Evolutionary conservation across 2,113 vertebrate genomes (phyloP), one percentile per base, ranked within the genome.

Genomic region (Symphodus melops): DNA sequence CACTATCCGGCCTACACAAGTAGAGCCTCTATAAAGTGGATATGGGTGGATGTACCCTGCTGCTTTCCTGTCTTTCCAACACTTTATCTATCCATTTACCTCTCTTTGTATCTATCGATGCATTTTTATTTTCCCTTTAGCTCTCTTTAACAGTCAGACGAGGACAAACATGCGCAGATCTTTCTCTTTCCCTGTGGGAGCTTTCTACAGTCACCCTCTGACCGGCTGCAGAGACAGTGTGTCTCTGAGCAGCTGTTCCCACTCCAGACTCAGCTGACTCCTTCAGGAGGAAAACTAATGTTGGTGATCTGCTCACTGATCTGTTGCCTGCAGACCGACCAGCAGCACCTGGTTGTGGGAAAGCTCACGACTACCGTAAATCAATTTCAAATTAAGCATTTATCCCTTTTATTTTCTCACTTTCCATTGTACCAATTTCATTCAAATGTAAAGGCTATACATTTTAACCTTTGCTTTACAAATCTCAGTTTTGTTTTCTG

Each of bases 201-300:
- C 49, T 72, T 61, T 77, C 65, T 53, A 67, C 75, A 84, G 63
- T 54, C 82, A 75, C 48, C 68, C 57, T 80, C 71, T 83, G 79
- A 84, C 81, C 77, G 65, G 33, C 68, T 63, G 77, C 59, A 68
- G 78, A 62, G 82, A 21, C 44, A 44, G 52, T 11, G 61, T 75
- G 74, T 83, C 81, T 84, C 68, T 0, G 66, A 87, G 70, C 84
- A 91, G 87, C 84, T 90, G 82, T 41, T 91, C 58, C 48, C 76
- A 49, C 71, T 85, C 62, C 20, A 83, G 46, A 68, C 68, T 68
- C 75, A 19, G 55, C 59, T 41, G 72, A 73, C 67, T 78, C 61
- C 79, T 68, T 72, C 66, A 80, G 60, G 41, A 87, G 54, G 52
- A 80, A 75, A 84, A 77, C 68, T 69, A 69, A 83, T 81, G 70